A percentile compares a stretch with the other conserved stretches of the same genome.
Conservation (phyloP, 2,888 invertebrate species). For the Nomada goodeniana region DNA sequence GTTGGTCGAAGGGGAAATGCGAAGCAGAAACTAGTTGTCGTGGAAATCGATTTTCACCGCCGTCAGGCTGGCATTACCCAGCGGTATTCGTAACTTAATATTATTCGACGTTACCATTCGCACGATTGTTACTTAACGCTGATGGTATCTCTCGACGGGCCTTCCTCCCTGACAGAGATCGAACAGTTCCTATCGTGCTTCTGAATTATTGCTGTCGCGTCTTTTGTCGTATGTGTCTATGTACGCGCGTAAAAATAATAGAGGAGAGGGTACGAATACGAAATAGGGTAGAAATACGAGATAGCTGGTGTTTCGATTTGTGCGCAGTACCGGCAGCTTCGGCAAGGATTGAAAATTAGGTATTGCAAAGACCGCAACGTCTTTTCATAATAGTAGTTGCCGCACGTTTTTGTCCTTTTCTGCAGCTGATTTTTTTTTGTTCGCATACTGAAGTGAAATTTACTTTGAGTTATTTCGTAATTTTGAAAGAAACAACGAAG, state of each 20-base stretch:
- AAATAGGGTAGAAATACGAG: too few species aligned
- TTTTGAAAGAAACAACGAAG: neutral
- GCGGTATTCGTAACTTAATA: constrained; percentile 74
- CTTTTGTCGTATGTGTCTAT: too few species aligned
- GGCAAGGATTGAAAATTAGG: too few species aligned
- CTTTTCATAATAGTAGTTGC: too few species aligned
- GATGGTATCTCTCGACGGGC: constrained; percentile 49
- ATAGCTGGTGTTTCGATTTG: too few species aligned
- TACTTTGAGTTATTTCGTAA: neutral
- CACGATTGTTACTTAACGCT: constrained; percentile 71
- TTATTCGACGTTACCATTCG: constrained; percentile 70
- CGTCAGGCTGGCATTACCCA: constrained; percentile 63
- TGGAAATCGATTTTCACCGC: constrained; percentile 72
- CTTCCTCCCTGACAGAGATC: neutral
- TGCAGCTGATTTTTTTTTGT: neutral
- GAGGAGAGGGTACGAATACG: too few species aligned
- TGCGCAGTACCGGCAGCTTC: too few species aligned
- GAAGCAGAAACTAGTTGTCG: constrained; percentile 69
- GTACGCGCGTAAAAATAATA: too few species aligned
- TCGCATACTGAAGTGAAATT: neutral
- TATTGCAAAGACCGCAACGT: too few species aligned
- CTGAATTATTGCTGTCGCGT: neutral
- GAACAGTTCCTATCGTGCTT: constrained; percentile 15
- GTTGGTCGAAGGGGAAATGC: constrained; percentile 43
- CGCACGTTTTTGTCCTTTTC: too few species aligned